Evolutionary conservation across 2,797 vertebrate genomes (phyloP).

Genomic region (Poecilia gillii): DNA sequence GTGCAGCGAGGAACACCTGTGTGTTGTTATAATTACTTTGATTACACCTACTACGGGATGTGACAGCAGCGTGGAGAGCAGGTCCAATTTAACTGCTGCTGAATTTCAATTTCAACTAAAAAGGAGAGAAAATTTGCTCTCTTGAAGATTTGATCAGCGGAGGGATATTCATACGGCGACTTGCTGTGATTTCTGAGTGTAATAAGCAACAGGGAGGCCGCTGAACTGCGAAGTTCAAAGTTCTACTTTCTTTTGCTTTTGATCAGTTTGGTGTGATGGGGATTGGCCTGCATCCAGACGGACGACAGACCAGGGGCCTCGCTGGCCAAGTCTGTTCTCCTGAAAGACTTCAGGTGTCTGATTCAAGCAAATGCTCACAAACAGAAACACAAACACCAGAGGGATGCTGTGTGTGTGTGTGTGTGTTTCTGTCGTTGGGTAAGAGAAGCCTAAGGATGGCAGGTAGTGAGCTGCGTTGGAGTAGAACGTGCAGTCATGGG

Average conservation of each 20-base stretch:
- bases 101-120: constrained; percentile 67
- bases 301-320: constrained; percentile 77
- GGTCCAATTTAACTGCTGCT: constrained; percentile 62
- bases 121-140: constrained; percentile 51
- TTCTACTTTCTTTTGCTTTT: constrained; percentile 59
- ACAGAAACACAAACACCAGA: constrained; percentile 75
- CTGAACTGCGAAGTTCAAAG: constrained; percentile 64
- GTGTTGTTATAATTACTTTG: constrained; percentile 79
- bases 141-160: constrained; percentile 61
- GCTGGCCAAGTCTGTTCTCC: constrained; percentile 66
- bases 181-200: constrained; percentile 49
- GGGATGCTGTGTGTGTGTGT: constrained; percentile 39
- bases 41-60: constrained; percentile 72
- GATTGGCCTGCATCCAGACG: constrained; percentile 80
- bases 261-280: constrained; percentile 65
- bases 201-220: constrained; percentile 59
- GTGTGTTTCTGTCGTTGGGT: constrained; percentile 29
- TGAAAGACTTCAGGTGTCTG: constrained; percentile 73
- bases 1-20: constrained; percentile 71
- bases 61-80: constrained; percentile 62
- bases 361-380: constrained; percentile 83
- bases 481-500: constrained; percentile 76
- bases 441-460: constrained; percentile 52
- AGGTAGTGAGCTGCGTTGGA: constrained; percentile 69
- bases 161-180: constrained; percentile 52